These are phyloP conservation scores for Chrysomallon squamiferum DNA, from an alignment of 1,140 invertebrate genomes.

Conservation along the genomic window DNA sequence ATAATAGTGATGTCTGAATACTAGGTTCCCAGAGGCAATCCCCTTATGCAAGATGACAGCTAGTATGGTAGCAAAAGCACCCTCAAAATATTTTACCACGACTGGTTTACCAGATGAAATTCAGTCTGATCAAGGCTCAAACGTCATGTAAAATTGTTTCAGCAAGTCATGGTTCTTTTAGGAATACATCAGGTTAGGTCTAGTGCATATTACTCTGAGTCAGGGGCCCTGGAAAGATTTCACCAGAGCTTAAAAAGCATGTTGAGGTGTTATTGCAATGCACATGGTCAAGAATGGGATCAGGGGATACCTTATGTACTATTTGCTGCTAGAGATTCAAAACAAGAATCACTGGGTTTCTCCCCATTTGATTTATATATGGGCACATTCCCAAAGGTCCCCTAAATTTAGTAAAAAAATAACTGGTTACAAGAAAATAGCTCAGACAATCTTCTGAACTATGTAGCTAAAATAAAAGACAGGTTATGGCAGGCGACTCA, in stretches of 20 bases:
- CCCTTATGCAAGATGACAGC: slow-evolving; percentile 12
- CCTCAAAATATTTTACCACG: slow-evolving; percentile 19
- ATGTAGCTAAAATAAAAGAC: slow-evolving; percentile 18
- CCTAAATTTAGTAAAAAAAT: slow-evolving; percentile 12
- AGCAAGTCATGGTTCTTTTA: slow-evolving; percentile 8
- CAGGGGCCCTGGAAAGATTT: slow-evolving; percentile 9
- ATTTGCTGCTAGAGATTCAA: slow-evolving; percentile 18
- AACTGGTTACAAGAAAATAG: slow-evolving; percentile 7
- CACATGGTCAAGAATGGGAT: slow-evolving; percentile 4
- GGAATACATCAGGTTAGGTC: slow-evolving; percentile 9
- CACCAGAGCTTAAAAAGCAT: slow-evolving; percentile 2
- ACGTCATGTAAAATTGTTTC: slow-evolving; percentile 11
- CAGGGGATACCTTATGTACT: neutral
- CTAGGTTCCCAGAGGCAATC: slow-evolving; percentile 7
- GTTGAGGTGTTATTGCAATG: slow-evolving; percentile 1
- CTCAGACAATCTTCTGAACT: slow-evolving; percentile 13
- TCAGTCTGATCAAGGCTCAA: slow-evolving; percentile 14
- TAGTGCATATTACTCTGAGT: slow-evolving; percentile 11
- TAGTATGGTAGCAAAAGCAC: slow-evolving; percentile 5
- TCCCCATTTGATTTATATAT: slow-evolving; percentile 21
- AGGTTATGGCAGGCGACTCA: slow-evolving; percentile 20
- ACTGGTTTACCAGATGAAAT: slow-evolving; percentile 13
- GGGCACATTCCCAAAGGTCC: slow-evolving; percentile 11
- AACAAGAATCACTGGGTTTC: slow-evolving; percentile 17
- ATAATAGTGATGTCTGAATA: slow-evolving; percentile 12